Evolutionary conservation across 2,888 invertebrate species (phyloP).

Genomic region (Helleia helle): DNA sequence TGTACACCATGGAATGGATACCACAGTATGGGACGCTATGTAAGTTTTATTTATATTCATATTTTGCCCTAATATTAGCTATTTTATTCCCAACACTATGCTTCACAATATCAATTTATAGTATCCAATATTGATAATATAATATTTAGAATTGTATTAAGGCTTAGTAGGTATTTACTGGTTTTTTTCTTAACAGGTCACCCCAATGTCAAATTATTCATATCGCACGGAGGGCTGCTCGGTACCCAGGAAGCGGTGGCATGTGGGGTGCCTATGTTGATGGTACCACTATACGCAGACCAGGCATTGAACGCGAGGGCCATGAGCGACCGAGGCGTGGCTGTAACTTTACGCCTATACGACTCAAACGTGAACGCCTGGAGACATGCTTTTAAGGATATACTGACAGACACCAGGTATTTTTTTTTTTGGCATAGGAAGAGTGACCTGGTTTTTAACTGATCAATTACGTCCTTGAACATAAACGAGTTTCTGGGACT

Average conservation of each 20-base stretch:
- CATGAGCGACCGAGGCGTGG: conserved; percentile 64
- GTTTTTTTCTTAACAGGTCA: conserved; percentile 60
- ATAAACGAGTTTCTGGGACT: no score
- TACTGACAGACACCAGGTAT: conserved; percentile 59
- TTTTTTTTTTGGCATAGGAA: conserved; percentile 24
- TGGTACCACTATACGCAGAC: conserved; percentile 70
- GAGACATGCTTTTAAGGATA: conserved; percentile 45
- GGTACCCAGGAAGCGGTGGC: conserved; percentile 75
- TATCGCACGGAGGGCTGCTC: conserved; percentile 77
- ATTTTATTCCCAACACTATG: background rate
- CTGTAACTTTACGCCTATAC: conserved; percentile 43
- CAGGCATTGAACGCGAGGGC: conserved; percentile 67
- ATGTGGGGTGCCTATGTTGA: conserved; percentile 70
- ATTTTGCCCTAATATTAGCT: no score
- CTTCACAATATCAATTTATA: no score
- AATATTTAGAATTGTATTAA: no score
- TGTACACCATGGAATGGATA: conserved; percentile 68
- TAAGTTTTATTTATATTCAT: conserved; percentile 34
- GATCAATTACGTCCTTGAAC: no score
- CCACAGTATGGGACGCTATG: conserved; percentile 71
- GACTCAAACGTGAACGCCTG: conserved; percentile 42
- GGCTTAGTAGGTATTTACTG: no score
- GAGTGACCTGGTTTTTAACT: no score
- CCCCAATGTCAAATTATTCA: conserved; percentile 69
- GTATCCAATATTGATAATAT: no score